These are phyloP conservation scores for Sibirionetta formosa DNA, from an alignment of 2,797 vertebrate genomes.

Conservation along the genomic window DNA sequence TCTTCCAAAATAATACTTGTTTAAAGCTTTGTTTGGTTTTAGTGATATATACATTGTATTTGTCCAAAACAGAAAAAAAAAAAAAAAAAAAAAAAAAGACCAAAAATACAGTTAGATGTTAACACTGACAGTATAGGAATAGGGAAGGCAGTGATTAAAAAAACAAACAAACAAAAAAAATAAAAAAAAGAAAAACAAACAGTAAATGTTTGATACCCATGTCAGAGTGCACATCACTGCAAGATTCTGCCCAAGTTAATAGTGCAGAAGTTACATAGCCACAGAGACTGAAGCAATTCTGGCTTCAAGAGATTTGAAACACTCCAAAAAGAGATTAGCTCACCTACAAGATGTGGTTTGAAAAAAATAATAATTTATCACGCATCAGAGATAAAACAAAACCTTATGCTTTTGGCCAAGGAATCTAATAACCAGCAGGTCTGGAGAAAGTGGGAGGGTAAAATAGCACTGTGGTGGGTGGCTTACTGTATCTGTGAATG, in stretches of 20 bases:
- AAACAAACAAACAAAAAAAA: no score
- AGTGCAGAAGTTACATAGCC: not conserved
- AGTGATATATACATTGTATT: not conserved
- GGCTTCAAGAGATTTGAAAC: constrained; percentile 5
- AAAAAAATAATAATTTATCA: not conserved
- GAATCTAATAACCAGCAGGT: not conserved
- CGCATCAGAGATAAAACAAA: not conserved
- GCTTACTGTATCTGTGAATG: not conserved
- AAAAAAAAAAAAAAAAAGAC: not conserved
- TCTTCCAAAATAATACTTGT: not conserved
- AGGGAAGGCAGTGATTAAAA: not conserved
- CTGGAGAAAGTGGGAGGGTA: not conserved
- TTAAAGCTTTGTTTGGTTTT: not conserved
- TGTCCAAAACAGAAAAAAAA: not conserved
- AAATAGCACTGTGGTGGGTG: not conserved
- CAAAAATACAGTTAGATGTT: not conserved
- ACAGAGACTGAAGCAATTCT: not conserved
- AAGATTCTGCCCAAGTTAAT: not conserved
- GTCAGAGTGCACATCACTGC: not conserved
- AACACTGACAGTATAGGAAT: not conserved
- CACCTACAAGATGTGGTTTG: not conserved
- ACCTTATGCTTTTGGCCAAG: not conserved
- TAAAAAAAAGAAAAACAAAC: not conserved
- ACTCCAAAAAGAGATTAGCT: not conserved
- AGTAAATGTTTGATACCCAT: not conserved